These are phyloP conservation scores for Mallotus villosus DNA, from an alignment of 2,797 vertebrate genomes.

Conservation along the genomic window DNA sequence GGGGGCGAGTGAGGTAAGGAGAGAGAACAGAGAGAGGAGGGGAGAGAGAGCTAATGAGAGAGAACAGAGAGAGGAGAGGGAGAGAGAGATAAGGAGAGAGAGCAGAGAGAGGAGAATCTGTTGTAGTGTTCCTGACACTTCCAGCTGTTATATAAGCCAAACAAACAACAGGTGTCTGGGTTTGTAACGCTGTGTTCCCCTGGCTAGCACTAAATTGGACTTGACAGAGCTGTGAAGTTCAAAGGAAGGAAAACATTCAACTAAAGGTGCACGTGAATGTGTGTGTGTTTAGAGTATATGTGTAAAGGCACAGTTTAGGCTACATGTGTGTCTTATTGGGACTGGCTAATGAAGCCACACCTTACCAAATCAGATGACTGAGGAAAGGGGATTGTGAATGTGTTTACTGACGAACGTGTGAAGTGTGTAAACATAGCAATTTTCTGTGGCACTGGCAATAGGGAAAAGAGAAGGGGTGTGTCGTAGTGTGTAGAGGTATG, in stretches of 20 bases:
- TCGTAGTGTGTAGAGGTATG: not conserved
- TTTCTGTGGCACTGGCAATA: not conserved
- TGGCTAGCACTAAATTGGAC: slow-evolving; percentile 37
- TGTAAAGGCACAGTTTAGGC: not conserved
- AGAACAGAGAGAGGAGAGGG: not conserved
- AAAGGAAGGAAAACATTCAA: slow-evolving; percentile 35
- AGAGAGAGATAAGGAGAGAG: not conserved
- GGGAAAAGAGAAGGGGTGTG: not conserved
- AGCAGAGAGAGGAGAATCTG: slow-evolving; percentile 13
- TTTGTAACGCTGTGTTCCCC: slow-evolving; percentile 22
- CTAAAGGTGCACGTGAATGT: slow-evolving; percentile 2
- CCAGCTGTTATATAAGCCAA: slow-evolving; percentile 43
- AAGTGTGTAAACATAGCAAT: not conserved
- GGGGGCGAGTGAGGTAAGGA: not conserved
- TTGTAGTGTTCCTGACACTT: slow-evolving; percentile 6
- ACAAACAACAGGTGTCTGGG: slow-evolving; percentile 41
- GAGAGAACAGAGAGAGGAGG: not conserved
- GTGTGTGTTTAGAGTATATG: slow-evolving; percentile 10
- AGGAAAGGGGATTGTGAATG: not conserved
- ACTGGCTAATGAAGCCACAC: slow-evolving; percentile 17
- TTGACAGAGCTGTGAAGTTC: slow-evolving; percentile 46
- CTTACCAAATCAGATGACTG: not conserved
- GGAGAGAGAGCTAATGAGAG: not conserved
- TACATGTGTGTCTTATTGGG: slow-evolving; percentile 7
- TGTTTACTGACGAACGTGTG: not conserved